Conservation (phyloP, 2,797 vertebrate species). For the Myotis vivesi region DNA sequence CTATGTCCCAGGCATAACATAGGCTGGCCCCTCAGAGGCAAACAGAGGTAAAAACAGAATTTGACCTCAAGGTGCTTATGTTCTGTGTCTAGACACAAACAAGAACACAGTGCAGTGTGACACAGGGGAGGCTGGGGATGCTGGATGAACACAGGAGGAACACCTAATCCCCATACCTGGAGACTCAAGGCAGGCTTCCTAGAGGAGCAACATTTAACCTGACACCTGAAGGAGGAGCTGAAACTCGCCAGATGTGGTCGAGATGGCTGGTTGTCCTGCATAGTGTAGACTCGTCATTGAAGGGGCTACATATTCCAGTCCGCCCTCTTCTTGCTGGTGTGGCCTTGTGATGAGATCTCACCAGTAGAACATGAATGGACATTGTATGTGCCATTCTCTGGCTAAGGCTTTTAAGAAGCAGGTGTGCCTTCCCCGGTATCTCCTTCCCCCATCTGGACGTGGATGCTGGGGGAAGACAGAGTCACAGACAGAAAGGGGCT, state of each 20-base stretch:
- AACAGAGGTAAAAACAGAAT: not conserved
- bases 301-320: not conserved
- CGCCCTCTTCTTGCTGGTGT: not conserved
- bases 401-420: not conserved
- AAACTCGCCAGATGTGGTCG: not conserved
- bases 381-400: accelerated
- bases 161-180: not conserved
- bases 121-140: not conserved
- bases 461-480: not conserved
- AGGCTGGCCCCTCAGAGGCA: not conserved
- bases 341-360: accelerated
- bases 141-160: not conserved
- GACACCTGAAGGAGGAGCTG: not conserved
- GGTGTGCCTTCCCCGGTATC: not conserved
- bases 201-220: not conserved
- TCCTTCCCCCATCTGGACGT: not conserved
- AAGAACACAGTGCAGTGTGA: not conserved
- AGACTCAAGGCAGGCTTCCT: not conserved
- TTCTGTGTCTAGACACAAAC: not conserved
- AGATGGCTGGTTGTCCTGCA: not conserved
- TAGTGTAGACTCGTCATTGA: not conserved
- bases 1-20: not conserved
- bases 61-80: not conserved
- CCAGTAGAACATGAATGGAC: no score
- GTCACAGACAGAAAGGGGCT: not conserved